Evolutionary conservation across 2,113 vertebrate genomes (phyloP).

Genomic region (Siphamia tubifer): DNA sequence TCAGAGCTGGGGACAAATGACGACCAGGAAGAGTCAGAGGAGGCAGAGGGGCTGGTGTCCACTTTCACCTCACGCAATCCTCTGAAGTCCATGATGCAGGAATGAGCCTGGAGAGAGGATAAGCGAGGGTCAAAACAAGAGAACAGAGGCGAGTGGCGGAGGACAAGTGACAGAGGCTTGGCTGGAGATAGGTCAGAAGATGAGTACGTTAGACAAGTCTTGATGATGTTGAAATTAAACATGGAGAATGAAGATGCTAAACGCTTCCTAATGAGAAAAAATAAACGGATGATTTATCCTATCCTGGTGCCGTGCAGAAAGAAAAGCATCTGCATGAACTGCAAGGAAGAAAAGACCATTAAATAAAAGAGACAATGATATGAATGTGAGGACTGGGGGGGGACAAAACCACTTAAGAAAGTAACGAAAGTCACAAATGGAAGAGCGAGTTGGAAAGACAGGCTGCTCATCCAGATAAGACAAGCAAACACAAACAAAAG

Average conservation of each 20-base stretch:
- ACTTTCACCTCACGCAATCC: background rate
- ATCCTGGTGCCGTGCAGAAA: background rate
- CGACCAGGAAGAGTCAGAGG: conserved; percentile 60
- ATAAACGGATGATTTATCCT: background rate
- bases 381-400: background rate
- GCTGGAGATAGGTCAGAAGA: background rate
- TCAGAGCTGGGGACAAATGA: conserved; percentile 64
- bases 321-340: background rate
- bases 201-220: background rate
- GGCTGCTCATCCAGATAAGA: background rate
- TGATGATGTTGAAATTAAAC: background rate
- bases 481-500: conserved; percentile 1
- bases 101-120: background rate
- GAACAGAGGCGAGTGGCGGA: background rate
- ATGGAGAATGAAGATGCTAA: background rate
- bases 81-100: conserved; percentile 32
- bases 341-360: conserved; percentile 3
- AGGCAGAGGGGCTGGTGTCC: conserved; percentile 46
- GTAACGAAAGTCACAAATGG: background rate
- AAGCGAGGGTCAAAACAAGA: background rate
- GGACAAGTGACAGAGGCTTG: background rate
- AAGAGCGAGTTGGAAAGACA: background rate
- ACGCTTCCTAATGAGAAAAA: background rate
- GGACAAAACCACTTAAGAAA: background rate
- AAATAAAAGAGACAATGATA: background rate